Evolutionary conservation across 2,113 vertebrate species (phyloP).

Genomic region (Cathartes aura): DNA sequence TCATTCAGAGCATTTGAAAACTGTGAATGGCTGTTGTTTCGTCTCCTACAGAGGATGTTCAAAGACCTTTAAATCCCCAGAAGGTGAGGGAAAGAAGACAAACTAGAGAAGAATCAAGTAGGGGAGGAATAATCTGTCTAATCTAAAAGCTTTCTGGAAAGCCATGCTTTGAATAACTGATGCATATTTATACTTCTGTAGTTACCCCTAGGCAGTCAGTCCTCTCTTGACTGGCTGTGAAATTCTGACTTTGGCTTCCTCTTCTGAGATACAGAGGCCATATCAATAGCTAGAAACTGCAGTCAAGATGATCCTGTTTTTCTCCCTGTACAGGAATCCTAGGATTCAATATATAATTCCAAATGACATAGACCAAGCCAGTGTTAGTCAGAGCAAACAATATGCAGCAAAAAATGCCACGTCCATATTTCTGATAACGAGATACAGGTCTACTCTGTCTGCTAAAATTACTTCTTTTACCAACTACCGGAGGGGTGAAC

Average conservation of each 20-base stretch:
- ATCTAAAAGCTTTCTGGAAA: slow-evolving; percentile 18
- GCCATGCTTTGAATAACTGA: slow-evolving; percentile 10
- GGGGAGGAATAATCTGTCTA: neutral
- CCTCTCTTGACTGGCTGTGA: neutral
- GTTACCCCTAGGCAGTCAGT: neutral
- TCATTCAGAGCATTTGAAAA: slow-evolving; percentile 5
- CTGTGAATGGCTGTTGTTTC: neutral
- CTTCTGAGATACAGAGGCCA: neutral
- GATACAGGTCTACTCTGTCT: neutral
- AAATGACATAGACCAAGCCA: neutral
- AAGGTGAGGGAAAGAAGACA: slow-evolving; percentile 21
- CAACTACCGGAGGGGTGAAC: neutral
- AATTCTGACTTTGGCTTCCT: slow-evolving; percentile 1
- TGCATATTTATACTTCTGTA: neutral
- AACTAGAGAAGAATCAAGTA: neutral
- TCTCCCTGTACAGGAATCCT: neutral
- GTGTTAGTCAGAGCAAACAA: neutral
- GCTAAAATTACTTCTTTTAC: neutral
- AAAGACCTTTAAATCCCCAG: slow-evolving; percentile 12
- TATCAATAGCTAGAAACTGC: neutral
- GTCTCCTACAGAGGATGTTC: neutral
- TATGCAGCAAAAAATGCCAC: neutral
- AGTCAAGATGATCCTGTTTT: neutral
- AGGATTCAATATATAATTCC: neutral
- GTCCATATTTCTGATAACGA: neutral